Percentiles rank a stretch among this genome's conserved stretches.
phyloP scores from a whole-genome alignment of 2,113 vertebrate genomes.

The Lagopus muta region DNA sequence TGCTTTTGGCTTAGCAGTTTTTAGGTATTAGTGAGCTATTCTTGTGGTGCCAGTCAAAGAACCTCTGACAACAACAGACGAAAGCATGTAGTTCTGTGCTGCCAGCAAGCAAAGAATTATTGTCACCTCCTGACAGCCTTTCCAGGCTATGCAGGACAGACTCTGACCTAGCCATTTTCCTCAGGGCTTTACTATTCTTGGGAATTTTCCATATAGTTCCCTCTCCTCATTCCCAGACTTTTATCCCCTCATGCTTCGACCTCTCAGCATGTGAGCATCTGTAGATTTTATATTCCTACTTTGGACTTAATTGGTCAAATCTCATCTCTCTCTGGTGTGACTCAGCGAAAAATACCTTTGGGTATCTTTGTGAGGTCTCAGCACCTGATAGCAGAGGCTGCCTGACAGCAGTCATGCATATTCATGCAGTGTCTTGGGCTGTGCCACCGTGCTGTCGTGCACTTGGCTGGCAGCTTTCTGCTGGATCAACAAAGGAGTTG shows the following conservation, averaged over 20 bases:
- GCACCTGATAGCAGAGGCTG: neutral
- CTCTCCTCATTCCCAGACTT: slow-evolving; percentile 56
- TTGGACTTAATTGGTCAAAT: neutral
- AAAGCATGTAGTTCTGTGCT: neutral
- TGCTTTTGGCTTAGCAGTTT: neutral
- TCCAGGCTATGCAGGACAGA: neutral
- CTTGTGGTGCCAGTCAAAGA: neutral
- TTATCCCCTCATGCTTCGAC: neutral
- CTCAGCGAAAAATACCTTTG: neutral
- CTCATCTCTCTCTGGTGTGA: neutral
- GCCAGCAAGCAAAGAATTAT: slow-evolving; percentile 26
- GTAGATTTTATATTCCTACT: neutral
- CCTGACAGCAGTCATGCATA: neutral
- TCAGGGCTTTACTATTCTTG: slow-evolving; percentile 48
- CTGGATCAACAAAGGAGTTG: neutral
- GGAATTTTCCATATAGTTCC: slow-evolving; percentile 53
- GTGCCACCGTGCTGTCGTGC: neutral
- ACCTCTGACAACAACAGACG: neutral
- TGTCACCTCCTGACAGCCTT: slow-evolving; percentile 44
- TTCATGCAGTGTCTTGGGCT: neutral
- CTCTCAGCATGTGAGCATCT: neutral
- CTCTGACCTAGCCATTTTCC: slow-evolving; percentile 25
- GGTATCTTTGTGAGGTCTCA: neutral
- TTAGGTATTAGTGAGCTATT: neutral
- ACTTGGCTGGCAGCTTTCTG: neutral